Evolutionary conservation across 2,888 invertebrate species (phyloP).

Genomic region (Bhutanitis thaidina): DNA sequence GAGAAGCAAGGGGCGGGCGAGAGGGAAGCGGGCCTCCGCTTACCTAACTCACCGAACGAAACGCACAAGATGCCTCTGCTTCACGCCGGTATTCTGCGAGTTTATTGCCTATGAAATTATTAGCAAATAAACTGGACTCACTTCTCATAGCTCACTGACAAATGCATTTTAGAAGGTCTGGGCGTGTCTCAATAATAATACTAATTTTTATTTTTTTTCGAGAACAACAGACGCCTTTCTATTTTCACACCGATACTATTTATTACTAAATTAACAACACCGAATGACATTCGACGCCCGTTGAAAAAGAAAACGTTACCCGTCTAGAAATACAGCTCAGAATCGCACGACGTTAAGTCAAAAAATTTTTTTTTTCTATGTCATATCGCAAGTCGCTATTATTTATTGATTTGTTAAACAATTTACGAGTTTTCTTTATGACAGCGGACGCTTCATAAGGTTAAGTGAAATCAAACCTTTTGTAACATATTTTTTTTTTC

Average conservation of each 20-base stretch:
- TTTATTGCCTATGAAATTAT: no score
- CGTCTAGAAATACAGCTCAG: constrained; percentile 20
- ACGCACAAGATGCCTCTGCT: no score
- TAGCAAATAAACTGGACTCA: not conserved
- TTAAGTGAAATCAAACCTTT: constrained; percentile 47
- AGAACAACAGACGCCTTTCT: constrained; percentile 42
- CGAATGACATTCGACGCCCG: not conserved
- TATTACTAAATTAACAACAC: constrained; percentile 25
- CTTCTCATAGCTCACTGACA: not conserved
- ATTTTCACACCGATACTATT: constrained; percentile 55
- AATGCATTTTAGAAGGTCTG: constrained; percentile 1
- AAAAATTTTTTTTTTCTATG: constrained; percentile 23
- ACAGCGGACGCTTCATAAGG: constrained; percentile 47
- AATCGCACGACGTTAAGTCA: constrained; percentile 20
- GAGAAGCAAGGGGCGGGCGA: no score
- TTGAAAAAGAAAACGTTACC: constrained; percentile 4
- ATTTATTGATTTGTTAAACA: constrained; percentile 72
- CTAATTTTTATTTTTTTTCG: constrained; percentile 24
- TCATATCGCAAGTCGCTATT: constrained; percentile 37
- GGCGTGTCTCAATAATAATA: constrained; percentile 16
- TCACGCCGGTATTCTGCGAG: no score
- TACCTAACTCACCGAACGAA: no score
- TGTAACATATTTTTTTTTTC: constrained; percentile 24
- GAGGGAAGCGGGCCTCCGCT: no score
- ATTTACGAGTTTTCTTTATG: constrained; percentile 55